Evolutionary conservation across 1,140 invertebrate species (phyloP).

Genomic region (Mamestra configurata): DNA sequence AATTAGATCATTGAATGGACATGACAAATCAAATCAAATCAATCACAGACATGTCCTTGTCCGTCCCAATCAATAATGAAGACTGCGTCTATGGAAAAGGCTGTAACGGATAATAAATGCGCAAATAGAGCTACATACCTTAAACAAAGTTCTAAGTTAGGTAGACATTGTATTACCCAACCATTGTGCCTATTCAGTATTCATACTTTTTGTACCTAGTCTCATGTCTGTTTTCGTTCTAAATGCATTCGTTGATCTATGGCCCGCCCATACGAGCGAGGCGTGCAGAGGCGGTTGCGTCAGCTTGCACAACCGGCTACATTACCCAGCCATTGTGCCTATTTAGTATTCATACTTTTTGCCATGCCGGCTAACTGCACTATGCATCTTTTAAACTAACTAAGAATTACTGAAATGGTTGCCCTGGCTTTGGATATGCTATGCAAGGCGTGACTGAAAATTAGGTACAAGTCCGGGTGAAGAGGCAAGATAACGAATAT

Average conservation of each 20-base stretch:
- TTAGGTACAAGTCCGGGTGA: no score
- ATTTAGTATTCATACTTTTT: conserved; percentile 38
- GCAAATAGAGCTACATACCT: no score
- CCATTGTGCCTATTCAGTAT: not conserved
- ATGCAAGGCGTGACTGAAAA: no score
- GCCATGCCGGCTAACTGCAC: not conserved
- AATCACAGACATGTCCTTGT: no score
- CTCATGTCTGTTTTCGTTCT: not conserved
- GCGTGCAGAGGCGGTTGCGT: conserved; percentile 27
- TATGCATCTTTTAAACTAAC: conserved; percentile 5
- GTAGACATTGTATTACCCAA: no score
- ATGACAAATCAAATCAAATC: no score
- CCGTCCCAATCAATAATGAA: no score
- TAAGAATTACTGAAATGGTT: not conserved
- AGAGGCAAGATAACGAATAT: no score
- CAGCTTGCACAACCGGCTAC: conserved; percentile 31
- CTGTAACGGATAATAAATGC: no score
- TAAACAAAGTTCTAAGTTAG: no score
- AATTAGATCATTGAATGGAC: no score
- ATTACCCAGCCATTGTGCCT: conserved; percentile 10
- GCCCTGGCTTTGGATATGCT: not conserved
- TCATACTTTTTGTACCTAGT: conserved; percentile 2
- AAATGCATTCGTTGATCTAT: not conserved
- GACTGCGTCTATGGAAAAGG: no score
- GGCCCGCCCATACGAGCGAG: conserved; percentile 1